Conservation (phyloP, 1,140 invertebrate species). For the Danaus plexippus region DNA sequence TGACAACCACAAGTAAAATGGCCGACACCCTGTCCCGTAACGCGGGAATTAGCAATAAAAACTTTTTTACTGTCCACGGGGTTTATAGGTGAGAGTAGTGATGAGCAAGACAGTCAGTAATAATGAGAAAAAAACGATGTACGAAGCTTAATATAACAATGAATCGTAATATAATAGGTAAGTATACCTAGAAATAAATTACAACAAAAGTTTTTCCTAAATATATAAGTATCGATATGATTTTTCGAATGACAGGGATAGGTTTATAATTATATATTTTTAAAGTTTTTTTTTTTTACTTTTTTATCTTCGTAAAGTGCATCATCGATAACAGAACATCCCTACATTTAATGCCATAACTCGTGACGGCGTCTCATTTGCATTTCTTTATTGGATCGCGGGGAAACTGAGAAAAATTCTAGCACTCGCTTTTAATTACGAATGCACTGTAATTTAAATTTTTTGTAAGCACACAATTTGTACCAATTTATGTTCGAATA, state of each 20-base stretch:
- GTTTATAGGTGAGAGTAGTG: slow-evolving; percentile 22
- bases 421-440: slow-evolving; percentile 52
- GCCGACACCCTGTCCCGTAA: slow-evolving; percentile 16
- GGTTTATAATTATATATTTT: slow-evolving; percentile 5
- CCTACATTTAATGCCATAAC: slow-evolving; percentile 41
- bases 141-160: too few relatives aligned
- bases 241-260: not conserved
- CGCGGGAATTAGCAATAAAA: slow-evolving; percentile 58
- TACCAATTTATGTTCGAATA: slow-evolving; percentile 5
- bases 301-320: too few relatives aligned
- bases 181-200: too few relatives aligned
- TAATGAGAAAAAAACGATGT: too few relatives aligned
- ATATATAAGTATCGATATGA: too few relatives aligned
- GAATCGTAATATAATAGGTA: too few relatives aligned
- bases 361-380: slow-evolving; percentile 60
- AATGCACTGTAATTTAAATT: slow-evolving; percentile 13
- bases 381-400: slow-evolving; percentile 65
- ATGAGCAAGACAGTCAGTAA: slow-evolving; percentile 3
- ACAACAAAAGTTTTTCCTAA: too few relatives aligned
- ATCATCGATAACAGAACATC: slow-evolving; percentile 17
- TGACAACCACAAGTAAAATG: slow-evolving; percentile 24
- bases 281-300: too few relatives aligned
- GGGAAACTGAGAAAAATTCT: slow-evolving; percentile 62
- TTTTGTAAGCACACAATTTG: slow-evolving; percentile 9
- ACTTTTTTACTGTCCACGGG: slow-evolving; percentile 58